Conservation (phyloP, 2,113 vertebrate species). For the Ciconia stormi region DNA sequence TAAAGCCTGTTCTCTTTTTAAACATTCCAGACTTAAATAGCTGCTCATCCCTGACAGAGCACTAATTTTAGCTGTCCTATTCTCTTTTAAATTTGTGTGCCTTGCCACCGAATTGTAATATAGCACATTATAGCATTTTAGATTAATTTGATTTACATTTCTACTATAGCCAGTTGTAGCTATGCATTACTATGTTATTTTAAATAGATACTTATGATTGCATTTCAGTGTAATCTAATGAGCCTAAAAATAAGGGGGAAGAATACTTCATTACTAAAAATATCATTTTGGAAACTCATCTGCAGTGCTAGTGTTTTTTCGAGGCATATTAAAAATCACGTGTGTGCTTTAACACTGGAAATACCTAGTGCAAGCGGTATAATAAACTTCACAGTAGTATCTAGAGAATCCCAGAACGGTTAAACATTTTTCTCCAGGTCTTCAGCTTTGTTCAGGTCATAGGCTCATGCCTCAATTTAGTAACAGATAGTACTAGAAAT, state of each 20-base stretch:
- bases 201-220: neutral
- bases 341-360: neutral
- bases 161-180: neutral
- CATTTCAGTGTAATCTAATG: neutral
- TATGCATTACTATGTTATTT: neutral
- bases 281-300: neutral
- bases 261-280: slow-evolving; percentile 11
- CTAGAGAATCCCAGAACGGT: neutral
- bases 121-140: neutral
- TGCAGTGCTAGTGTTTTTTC: neutral
- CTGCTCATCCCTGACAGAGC: neutral
- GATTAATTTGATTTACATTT: neutral
- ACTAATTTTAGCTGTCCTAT: slow-evolving; percentile 15
- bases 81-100: neutral
- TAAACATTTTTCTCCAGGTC: neutral
- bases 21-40: neutral
- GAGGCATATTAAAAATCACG: neutral
- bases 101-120: neutral
- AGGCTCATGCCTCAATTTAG: slow-evolving; percentile 69
- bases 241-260: neutral
- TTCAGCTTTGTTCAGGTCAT: slow-evolving; percentile 22
- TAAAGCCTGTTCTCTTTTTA: neutral
- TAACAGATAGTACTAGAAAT: slow-evolving; percentile 67
- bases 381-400: neutral
- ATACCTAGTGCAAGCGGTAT: neutral